Percentiles rank a stretch among this genome's conserved stretches.
Conservation (phyloP, 2,888 invertebrate genomes). For the Leucoma salicis region DNA sequence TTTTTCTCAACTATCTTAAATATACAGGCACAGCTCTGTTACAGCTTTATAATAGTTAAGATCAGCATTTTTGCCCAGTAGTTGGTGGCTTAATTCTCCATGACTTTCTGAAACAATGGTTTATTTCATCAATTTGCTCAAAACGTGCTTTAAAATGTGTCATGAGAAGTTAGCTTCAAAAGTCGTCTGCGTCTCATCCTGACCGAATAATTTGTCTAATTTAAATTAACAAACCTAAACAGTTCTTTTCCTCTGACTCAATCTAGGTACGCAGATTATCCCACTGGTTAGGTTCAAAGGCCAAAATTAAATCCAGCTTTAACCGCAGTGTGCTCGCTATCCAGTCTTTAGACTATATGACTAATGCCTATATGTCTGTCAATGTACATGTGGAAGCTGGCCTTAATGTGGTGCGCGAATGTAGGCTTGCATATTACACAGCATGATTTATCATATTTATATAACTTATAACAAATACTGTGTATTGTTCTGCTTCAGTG, state of each 20-base stretch:
- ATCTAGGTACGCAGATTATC: slow-evolving; percentile 44
- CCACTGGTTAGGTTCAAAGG: slow-evolving; percentile 50
- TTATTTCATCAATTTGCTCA: not conserved
- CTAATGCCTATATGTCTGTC: slow-evolving; percentile 39
- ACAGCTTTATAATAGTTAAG: no score
- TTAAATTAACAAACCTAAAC: slow-evolving; percentile 62
- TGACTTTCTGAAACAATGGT: not conserved
- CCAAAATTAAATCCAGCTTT: slow-evolving; percentile 56
- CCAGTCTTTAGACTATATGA: slow-evolving; percentile 42
- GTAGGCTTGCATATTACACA: slow-evolving; percentile 23
- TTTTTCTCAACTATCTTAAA: no score
- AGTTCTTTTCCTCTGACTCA: slow-evolving; percentile 70
- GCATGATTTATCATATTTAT: slow-evolving; percentile 29
- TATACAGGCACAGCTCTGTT: no score
- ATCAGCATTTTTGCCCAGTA: no score
- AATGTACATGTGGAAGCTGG: slow-evolving; percentile 18
- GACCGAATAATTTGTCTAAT: slow-evolving; percentile 50
- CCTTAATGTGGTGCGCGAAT: slow-evolving; percentile 21
- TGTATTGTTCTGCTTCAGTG: no score
- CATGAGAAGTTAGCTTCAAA: slow-evolving; percentile 16
- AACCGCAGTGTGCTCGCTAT: slow-evolving; percentile 55
- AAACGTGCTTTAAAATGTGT: slow-evolving; percentile 3
- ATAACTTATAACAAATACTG: slow-evolving; percentile 14
- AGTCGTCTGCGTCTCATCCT: slow-evolving; percentile 36
- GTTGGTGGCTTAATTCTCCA: no score